Base-by-base conservation (phyloP, 1,140 invertebrate genomes). In the Contarinia nasturtii region DNA sequence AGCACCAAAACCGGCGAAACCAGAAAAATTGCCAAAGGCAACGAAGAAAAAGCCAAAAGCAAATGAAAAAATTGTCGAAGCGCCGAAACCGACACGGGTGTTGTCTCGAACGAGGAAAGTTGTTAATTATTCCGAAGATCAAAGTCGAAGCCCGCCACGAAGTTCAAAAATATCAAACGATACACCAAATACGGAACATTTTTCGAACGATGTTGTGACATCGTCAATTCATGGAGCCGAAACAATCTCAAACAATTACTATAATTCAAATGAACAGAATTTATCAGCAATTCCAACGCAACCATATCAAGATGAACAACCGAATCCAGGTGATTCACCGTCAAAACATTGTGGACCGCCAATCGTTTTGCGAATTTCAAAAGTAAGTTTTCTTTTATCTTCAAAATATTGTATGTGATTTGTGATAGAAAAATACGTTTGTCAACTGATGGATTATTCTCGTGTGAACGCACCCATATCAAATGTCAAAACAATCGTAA, bases 361-460 rank as follows among this genome's bases (percentile, higher is more conserved):
- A 36, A 75, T 75, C 52, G 72, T 75, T 41, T 54, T 75, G 8
- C 64, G 73, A 55, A 75, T 75, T 64, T 75, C 73, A 36, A 75
- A 75, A 60, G 61, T 64, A 52, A 57, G 50, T 46, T 42, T 12
- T 34, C 12, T 27, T 33, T 45, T 38, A 3, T 18, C 14, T 44
- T 12, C 11, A 46, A 27, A 10, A n/a, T n/a, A n/a, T n/a, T 18
- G 15, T 12, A 46, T 47, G 38, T 40, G 18, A 7, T 22, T 21
- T 46, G 45, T 46, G 14, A 14, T 38, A n/a, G n/a, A 19, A 44
- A 10, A 22, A 11, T 12, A 22, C 14, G 20, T 44, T 27, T 44
- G 12, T 44, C 42, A 12, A 22, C 14, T n/a, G 14, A 15, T 22
- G 15, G 14, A n/a, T 21, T 22, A 15, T 22, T 44, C 22, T 44